phyloP scores from a whole-genome alignment of 2,113 vertebrate genomes.

The Mirza zaza region DNA sequence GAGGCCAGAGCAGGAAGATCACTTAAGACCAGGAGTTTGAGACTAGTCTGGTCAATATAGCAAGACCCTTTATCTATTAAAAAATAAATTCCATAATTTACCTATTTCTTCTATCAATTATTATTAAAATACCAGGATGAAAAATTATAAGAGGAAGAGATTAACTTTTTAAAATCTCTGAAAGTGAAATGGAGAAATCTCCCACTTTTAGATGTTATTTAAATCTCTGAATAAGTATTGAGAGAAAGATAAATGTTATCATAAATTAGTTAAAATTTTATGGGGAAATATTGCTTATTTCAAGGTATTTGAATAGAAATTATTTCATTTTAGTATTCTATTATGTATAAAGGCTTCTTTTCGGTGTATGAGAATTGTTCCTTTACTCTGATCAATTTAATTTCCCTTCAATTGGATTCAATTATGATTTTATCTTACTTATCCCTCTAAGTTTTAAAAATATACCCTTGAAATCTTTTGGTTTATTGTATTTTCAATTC shows the following conservation, averaged over 20 bases:
- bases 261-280: conserved; percentile 45
- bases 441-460: conserved; percentile 44
- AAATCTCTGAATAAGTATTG: conserved; percentile 4
- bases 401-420: conserved; percentile 62
- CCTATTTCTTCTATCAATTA: not conserved
- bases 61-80: no score
- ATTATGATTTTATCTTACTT: conserved; percentile 66
- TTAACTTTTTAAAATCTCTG: conserved; percentile 2
- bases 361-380: conserved; percentile 17
- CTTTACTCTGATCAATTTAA: conserved; percentile 57
- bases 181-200: not conserved
- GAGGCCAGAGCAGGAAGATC: no score
- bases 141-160: not conserved
- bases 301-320: conserved; percentile 10
- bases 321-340: conserved; percentile 53
- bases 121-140: not conserved
- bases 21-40: no score
- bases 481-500: conserved; percentile 28
- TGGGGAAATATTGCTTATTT: conserved; percentile 50
- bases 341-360: conserved; percentile 38
- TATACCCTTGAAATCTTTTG: conserved; percentile 39
- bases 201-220: not conserved
- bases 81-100: not conserved
- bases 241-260: conserved; percentile 10
- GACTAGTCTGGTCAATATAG: no score